A percentile compares a stretch with the other conserved stretches of the same genome.
Conservation (phyloP, 2,888 invertebrate genomes). For the Ormyrus thymus region DNA sequence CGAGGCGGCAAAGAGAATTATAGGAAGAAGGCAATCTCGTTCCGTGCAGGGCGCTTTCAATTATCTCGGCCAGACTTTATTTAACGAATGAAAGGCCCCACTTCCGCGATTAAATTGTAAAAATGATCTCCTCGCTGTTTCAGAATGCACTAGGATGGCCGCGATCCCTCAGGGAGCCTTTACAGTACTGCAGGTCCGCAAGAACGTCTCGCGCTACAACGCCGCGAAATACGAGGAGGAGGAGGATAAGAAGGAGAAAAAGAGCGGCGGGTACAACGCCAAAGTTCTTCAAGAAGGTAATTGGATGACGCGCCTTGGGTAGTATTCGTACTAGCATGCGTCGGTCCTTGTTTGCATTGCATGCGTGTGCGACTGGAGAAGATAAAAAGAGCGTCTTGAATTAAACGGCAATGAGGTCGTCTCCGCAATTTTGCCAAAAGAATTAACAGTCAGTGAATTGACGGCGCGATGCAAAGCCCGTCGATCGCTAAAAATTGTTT, state of each 20-base stretch:
- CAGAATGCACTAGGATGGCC: slow-evolving; percentile 79
- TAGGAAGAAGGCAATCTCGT: too few relatives aligned
- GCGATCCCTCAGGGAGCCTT: slow-evolving; percentile 87
- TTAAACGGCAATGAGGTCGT: too few relatives aligned
- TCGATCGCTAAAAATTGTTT: too few relatives aligned
- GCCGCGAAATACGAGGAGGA: slow-evolving; percentile 77
- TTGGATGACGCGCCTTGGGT: background rate
- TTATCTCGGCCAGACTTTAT: too few relatives aligned
- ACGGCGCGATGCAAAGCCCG: too few relatives aligned
- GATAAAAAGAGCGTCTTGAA: background rate
- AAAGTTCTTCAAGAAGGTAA: slow-evolving; percentile 57
- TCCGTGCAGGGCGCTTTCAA: too few relatives aligned
- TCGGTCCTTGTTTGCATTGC: background rate
- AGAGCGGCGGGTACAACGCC: slow-evolving; percentile 37
- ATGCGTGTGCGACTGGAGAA: background rate
- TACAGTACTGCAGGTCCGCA: slow-evolving; percentile 82
- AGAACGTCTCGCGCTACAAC: slow-evolving; percentile 73
- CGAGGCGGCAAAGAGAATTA: too few relatives aligned
- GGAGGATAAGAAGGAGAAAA: slow-evolving; percentile 71
- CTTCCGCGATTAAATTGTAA: too few relatives aligned
- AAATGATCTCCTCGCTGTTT: background rate
- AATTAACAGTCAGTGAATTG: too few relatives aligned
- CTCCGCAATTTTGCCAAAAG: too few relatives aligned
- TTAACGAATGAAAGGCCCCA: too few relatives aligned
- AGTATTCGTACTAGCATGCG: background rate